These are phyloP conservation scores for Naso thynnoides DNA, from an alignment of 2,797 vertebrate species.

Conservation along the genomic window DNA sequence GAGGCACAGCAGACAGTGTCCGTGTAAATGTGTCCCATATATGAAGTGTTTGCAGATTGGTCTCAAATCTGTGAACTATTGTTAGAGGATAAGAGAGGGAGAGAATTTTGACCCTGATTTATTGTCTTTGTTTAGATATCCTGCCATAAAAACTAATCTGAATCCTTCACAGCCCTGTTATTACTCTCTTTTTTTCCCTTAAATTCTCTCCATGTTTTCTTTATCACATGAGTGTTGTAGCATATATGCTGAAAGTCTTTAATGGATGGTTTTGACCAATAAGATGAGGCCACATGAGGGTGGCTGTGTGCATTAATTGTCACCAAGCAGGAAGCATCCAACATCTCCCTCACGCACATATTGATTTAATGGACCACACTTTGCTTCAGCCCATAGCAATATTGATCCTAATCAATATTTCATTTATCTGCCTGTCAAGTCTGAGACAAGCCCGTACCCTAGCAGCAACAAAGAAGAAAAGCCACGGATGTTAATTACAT, in stretches of 20 bases:
- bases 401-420: conserved; percentile 80
- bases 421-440: conserved; percentile 77
- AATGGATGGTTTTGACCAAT: conserved; percentile 25
- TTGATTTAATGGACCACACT: conserved; percentile 65
- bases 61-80: not conserved
- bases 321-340: conserved; percentile 64
- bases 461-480: conserved; percentile 45
- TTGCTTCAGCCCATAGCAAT: conserved; percentile 54
- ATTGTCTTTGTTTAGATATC: not conserved
- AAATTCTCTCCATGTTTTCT: not conserved
- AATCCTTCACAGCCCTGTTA: not conserved
- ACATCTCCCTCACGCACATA: conserved; percentile 58
- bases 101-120: too few relatives aligned
- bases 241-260: not conserved
- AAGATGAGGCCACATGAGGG: conserved; percentile 35
- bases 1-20: conserved; percentile 1
- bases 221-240: not conserved
- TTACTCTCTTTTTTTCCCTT: not conserved
- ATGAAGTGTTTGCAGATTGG: not conserved
- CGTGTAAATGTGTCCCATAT: too few relatives aligned
- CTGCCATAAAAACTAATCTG: not conserved
- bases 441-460: conserved; percentile 33
- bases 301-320: conserved; percentile 66
- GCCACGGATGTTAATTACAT: conserved; percentile 66
- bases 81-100: not conserved